Evolutionary conservation across 1,140 invertebrate species (phyloP).

Genomic region (Drosophila repletoides): DNA sequence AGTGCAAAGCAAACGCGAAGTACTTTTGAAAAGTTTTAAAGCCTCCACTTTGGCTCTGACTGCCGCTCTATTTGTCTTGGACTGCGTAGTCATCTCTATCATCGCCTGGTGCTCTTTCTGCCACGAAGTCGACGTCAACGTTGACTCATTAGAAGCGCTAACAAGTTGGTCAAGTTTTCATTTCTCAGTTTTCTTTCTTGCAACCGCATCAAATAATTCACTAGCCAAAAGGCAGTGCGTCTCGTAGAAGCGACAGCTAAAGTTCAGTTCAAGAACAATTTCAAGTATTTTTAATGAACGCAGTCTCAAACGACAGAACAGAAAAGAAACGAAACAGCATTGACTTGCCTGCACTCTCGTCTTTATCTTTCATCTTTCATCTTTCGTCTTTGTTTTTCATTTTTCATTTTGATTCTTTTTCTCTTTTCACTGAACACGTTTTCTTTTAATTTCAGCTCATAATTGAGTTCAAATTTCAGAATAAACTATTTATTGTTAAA

Average conservation of each 20-base stretch:
- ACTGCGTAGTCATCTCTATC: constrained; percentile 16
- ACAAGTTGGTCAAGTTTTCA: constrained; percentile 27
- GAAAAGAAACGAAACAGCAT: no score
- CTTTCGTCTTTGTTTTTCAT: background rate
- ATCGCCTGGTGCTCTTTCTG: constrained; percentile 6
- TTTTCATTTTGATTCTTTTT: no score
- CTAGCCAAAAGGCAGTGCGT: background rate
- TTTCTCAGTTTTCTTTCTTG: background rate
- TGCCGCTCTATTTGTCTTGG: constrained; percentile 12
- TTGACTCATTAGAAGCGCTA: constrained; percentile 31
- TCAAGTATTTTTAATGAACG: constrained; percentile 35
- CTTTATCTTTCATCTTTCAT: background rate
- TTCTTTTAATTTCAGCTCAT: no score
- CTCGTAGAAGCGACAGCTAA: constrained; percentile 2
- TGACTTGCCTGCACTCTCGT: constrained; percentile 1
- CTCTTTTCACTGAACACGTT: no score
- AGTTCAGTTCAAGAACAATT: constrained; percentile 24
- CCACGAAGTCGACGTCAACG: background rate
- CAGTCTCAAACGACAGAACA: background rate
- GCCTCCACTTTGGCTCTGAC: background rate
- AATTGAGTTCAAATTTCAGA: background rate
- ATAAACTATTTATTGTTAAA: background rate
- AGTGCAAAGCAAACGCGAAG: constrained; percentile 17
- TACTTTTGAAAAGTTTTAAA: constrained; percentile 14
- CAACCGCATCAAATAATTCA: background rate